A percentile compares a stretch with the other conserved stretches of the same genome.
Conservation (phyloP, 1,140 invertebrate species). For the Argopecten irradians region DNA sequence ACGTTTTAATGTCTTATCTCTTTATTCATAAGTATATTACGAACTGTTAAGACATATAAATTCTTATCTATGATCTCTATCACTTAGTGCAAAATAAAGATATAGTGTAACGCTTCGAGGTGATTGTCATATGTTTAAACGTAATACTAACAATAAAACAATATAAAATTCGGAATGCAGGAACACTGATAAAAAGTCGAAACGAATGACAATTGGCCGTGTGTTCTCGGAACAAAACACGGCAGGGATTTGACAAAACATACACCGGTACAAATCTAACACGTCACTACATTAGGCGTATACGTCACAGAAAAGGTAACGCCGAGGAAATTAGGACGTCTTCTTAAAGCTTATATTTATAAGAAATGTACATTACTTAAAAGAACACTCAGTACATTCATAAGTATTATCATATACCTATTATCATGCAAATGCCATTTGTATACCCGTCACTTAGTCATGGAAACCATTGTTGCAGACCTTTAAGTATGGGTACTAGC, state of each 20-base stretch:
- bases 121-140: not conserved
- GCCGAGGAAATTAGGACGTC: not conserved
- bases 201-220: not conserved
- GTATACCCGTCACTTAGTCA: too few species aligned
- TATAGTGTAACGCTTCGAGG: not conserved
- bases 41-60: too few species aligned
- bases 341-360: too few species aligned
- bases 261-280: not conserved
- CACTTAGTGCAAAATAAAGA: not conserved
- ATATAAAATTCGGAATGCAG: not conserved
- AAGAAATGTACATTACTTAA: too few species aligned
- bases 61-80: not conserved
- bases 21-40: too few species aligned
- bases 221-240: conserved; percentile 9
- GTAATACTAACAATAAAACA: not conserved
- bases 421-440: too few species aligned
- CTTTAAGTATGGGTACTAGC: too few species aligned
- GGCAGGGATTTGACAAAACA: not conserved
- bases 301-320: not conserved
- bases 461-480: too few species aligned
- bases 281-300: not conserved
- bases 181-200: not conserved
- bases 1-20: too few species aligned
- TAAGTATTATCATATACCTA: too few species aligned
- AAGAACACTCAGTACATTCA: too few species aligned